Evolutionary conservation across 1,140 invertebrate genomes (phyloP).

Genomic region (Coptotermes formosanus): DNA sequence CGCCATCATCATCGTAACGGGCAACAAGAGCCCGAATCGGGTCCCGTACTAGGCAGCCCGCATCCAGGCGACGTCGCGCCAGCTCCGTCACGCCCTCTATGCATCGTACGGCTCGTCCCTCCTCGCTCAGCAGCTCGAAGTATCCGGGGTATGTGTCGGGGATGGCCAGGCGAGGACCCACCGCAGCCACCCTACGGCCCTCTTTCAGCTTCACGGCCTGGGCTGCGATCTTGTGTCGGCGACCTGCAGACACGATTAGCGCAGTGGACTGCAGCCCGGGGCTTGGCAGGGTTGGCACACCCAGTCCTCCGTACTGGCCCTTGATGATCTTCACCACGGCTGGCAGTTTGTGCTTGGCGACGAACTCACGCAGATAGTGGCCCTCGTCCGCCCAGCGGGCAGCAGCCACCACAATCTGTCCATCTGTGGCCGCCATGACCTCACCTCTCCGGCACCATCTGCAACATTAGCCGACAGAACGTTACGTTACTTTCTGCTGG

Average conservation of each 20-base stretch:
- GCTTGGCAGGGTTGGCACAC: constrained; percentile 79
- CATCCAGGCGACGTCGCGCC: constrained; percentile 69
- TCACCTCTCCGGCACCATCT: constrained; percentile 40
- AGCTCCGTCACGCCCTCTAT: constrained; percentile 86
- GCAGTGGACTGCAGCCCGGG: constrained; percentile 81
- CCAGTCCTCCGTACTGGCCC: constrained; percentile 86
- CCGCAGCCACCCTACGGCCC: constrained; percentile 68
- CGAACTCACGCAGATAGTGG: constrained; percentile 75
- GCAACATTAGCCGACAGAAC: neutral
- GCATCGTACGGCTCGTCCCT: constrained; percentile 82
- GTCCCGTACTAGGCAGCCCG: constrained; percentile 80
- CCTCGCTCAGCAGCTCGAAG: constrained; percentile 91
- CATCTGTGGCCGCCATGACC: constrained; percentile 77
- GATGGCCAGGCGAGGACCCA: constrained; percentile 81
- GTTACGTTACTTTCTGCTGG: too few species aligned
- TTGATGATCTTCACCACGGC: constrained; percentile 87
- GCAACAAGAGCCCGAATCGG: constrained; percentile 77
- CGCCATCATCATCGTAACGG: constrained; percentile 62
- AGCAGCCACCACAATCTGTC: constrained; percentile 78
- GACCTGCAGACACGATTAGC: constrained; percentile 77
- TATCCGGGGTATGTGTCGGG: constrained; percentile 88
- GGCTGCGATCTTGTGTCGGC: constrained; percentile 66
- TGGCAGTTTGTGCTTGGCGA: constrained; percentile 75
- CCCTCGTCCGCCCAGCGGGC: constrained; percentile 81
- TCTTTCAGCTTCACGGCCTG: constrained; percentile 92